A percentile compares a stretch with the other conserved stretches of the same genome.
Evolutionary conservation across 2,797 vertebrate species (phyloP).

Genomic region (Centroberyx gerrardi): DNA sequence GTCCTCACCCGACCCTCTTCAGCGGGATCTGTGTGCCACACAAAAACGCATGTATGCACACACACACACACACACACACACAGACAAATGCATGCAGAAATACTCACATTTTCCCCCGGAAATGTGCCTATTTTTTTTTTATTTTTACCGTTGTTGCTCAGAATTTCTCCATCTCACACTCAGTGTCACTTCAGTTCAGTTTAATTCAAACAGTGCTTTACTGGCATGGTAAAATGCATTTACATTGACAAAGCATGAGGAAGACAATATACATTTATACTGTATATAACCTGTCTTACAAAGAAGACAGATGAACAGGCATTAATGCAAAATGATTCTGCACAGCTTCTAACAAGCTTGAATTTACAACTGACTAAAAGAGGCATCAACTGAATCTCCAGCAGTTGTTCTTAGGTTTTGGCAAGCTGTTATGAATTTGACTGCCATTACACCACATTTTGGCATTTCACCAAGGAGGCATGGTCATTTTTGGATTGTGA

Average conservation of each 20-base stretch:
- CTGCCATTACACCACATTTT: conserved; percentile 3
- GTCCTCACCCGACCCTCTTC: conserved; percentile 34
- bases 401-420: neutral
- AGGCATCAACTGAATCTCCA: conserved; percentile 4
- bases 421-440: conserved; percentile 1
- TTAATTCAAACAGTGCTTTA: conserved; percentile 6
- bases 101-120: neutral
- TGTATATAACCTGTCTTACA: neutral
- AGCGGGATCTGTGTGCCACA: neutral
- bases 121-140: too few species aligned
- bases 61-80: conserved; percentile 1
- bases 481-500: too few species aligned
- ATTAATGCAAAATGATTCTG: conserved; percentile 40
- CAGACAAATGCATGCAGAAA: neutral
- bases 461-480: neutral
- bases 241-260: conserved; percentile 24
- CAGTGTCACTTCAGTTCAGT: too few species aligned
- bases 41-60: conserved; percentile 7
- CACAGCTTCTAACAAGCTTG: conserved; percentile 26
- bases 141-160: too few species aligned
- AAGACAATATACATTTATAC: conserved; percentile 21
- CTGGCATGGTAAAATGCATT: conserved; percentile 19
- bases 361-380: conserved; percentile 29
- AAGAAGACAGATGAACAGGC: conserved; percentile 27
- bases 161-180: too few species aligned